Base-by-base conservation (phyloP, 2,113 vertebrate species). In the Eclectus roratus region DNA sequence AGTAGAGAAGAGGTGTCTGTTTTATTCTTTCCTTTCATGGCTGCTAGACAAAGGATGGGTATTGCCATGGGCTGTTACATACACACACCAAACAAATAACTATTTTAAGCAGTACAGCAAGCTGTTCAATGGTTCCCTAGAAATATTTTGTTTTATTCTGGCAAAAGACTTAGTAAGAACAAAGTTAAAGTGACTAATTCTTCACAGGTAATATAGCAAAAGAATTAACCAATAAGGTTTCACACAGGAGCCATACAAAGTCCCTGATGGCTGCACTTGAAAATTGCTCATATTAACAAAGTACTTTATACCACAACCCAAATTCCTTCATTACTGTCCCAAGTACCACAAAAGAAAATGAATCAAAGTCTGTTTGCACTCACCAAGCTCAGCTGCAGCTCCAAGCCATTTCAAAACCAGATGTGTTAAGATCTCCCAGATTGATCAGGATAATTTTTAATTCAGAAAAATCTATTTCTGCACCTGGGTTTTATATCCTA, bases 311-410 rank as follows among this genome's bases (percentile, higher is more conserved):
- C 14, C 71, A 16, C 27, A 16, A 13, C 41, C n/a, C 46, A 16
- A 37, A 69, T 18, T 29, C 68, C 71, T 70, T 9, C 35, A 5
- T 31, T 58, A 13, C n/a, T 13, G 18, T 5, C 70, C 61, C 11
- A 18, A 58, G 19, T 1, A 14, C 37, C 1, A 0, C 46, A 31
- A 3, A 53, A 10, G 2, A 79, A 33, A 16, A 60, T 47, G 43
- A 69, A 39, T 13, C 25, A 8, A 52, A n/a, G 66, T 1, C 46
- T 5, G 8, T 14, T 56, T 15, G 27, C 6, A 9, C 70, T 31
- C 58, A 6, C 10, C 31, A 3, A 11, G 43, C 85, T 50, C 89
- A 79, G 78, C 79, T 47, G 53, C 76, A 35, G 35, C 85, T n/a
- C 77, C 25, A 2, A 55, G 20, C 29, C 2, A 2, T 8, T 31